Evolutionary conservation across 1,140 invertebrate species (phyloP).

Genomic region (Microvelia longipes): DNA sequence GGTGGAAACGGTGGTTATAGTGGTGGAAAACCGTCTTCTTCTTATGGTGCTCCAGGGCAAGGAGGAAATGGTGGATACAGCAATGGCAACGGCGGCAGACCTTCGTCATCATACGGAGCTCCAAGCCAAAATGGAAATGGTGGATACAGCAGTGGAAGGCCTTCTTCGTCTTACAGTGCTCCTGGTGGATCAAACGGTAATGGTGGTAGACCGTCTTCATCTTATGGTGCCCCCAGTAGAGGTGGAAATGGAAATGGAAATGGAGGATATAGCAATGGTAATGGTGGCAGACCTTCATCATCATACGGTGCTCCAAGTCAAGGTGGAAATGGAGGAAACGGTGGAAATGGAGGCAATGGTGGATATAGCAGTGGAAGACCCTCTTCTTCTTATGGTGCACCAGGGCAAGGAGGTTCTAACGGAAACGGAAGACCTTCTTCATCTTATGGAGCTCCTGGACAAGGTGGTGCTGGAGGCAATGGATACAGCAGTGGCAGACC

Average conservation of each 20-base stretch:
- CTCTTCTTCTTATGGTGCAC: neutral
- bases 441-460: slow-evolving; percentile 2
- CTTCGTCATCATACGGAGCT: slow-evolving; percentile 7
- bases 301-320: neutral
- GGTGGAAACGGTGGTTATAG: neutral
- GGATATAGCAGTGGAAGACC: neutral
- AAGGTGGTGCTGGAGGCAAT: neutral
- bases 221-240: neutral
- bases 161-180: slow-evolving; percentile 6
- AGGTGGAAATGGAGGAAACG: neutral
- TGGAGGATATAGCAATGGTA: neutral
- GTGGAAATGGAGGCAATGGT: neutral
- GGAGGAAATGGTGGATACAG: neutral
- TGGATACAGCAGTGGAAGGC: neutral
- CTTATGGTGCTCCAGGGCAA: neutral
- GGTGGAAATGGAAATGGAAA: neutral
- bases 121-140: neutral
- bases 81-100: neutral
- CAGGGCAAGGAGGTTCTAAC: neutral
- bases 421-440: neutral
- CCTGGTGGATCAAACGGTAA: slow-evolving; percentile 1
- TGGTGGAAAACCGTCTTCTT: neutral
- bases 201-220: neutral
- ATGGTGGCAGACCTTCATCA: neutral
- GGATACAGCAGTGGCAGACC: neutral